Base-by-base conservation (phyloP, 2,797 vertebrate genomes). In the Tamandua tetradactyla region DNA sequence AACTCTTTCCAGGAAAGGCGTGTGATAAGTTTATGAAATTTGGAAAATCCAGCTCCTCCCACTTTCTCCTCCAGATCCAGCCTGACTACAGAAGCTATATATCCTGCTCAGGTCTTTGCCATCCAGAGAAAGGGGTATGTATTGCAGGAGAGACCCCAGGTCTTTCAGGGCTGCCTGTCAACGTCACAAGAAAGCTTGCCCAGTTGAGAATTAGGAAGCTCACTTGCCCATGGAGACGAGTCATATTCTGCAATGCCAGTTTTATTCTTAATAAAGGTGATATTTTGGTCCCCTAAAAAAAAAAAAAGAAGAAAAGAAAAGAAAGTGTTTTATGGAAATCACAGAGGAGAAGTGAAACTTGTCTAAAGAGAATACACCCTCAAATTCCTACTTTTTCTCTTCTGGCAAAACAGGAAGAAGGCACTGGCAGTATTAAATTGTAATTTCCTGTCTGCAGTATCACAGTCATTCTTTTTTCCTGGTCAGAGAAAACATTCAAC, bases 401-500 rank as follows among this genome's bases (percentile, higher is more conserved):
- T 75, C 62, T 80, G 52, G 42, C 75, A 74, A 86, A 93, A 72
- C 91, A 95, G 91, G 95, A 97, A 91, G 91, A 95, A 30, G 32
- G 35, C 3, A 76, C 20, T 85, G 47, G 57, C 66, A 83, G 61
- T 80, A 85, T 85, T 95, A 88, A 95, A 88, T 40, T 90, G 78
- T 83, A 92, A 95, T 87, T 96, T 97, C 94, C 79, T 97, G 88
- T 94, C 93, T 95, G 66, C 40, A 61, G 23, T 2, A 22, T 25
- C 37, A 57, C 22, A 72, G 18, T 82, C 40, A 62, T 88, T 74
- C 61, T 74, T 93, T 93, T 91, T 93, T 93, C 35, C 72, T 78
- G 44, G 61, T 85, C 76, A 79, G 47, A 87, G 81, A 92, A 68
- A 49, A 80, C 55, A 82, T 23, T 64, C 22, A 81, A 42, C 44